Percentiles rank a stretch among this genome's conserved stretches.
These are phyloP conservation scores for Automeris io DNA, from an alignment of 2,888 invertebrate genomes.

Conservation along the genomic window DNA sequence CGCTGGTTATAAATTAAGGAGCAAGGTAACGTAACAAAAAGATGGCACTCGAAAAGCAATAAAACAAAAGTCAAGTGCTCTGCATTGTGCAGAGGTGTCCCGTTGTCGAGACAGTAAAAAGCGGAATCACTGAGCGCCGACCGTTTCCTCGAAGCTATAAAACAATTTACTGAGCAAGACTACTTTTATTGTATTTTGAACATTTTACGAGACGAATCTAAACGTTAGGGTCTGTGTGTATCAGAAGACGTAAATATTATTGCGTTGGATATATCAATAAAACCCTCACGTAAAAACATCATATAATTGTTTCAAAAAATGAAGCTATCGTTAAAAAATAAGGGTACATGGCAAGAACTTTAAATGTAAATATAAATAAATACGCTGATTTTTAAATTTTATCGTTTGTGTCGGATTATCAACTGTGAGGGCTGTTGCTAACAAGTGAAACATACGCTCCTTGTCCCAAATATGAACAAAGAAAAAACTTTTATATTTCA, in stretches of 20 bases:
- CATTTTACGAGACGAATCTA: slow-evolving; percentile 7
- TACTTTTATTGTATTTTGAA: slow-evolving; percentile 7
- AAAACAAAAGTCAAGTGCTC: slow-evolving; percentile 27
- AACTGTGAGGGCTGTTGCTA: no score
- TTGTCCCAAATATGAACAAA: no score
- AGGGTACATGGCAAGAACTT: no score
- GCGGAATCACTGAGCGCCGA: slow-evolving; percentile 3
- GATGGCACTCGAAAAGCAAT: slow-evolving; percentile 17
- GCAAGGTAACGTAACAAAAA: slow-evolving; percentile 11
- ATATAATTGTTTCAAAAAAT: no score
- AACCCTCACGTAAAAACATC: no score
- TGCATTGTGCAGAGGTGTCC: slow-evolving; percentile 23
- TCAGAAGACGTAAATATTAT: background rate
- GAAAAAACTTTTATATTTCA: no score
- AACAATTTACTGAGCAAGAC: slow-evolving; percentile 20
- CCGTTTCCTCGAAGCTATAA: slow-evolving; percentile 31
- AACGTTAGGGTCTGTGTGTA: slow-evolving; percentile 4
- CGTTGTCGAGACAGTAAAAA: slow-evolving; percentile 31
- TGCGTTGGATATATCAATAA: no score
- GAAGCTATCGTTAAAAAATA: no score
- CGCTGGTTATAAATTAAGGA: background rate
- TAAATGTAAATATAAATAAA: no score
- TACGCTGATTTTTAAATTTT: no score
- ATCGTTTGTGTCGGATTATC: no score
- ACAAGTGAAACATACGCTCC: no score